A percentile compares a stretch with the other conserved stretches of the same genome.
Conservation (phyloP, 2,113 vertebrate species). For the Hypocryptadius cinnamomeus region DNA sequence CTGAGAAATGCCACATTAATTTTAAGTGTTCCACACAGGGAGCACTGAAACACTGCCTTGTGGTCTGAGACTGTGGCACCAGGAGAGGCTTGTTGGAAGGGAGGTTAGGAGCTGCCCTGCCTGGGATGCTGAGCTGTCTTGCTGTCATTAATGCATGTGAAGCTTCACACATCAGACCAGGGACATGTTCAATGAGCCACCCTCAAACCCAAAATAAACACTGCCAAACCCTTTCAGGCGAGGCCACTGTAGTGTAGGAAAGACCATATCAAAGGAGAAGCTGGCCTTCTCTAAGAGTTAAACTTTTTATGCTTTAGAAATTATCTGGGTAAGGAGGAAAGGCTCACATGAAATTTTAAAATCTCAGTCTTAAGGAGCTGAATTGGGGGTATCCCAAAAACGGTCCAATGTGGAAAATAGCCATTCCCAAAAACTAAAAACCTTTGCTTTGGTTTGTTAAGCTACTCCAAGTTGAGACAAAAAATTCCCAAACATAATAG, state of each 20-base stretch:
- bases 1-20: neutral
- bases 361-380: neutral
- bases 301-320: neutral
- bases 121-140: neutral
- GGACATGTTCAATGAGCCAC: neutral
- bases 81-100: neutral
- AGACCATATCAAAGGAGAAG: neutral
- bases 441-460: neutral
- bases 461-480: neutral
- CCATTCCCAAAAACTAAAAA: neutral
- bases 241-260: neutral
- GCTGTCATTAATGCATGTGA: neutral
- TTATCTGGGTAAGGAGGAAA: neutral
- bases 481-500: fast-evolving
- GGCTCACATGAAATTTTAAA: neutral
- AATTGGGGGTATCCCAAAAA: neutral
- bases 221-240: neutral
- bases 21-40: neutral
- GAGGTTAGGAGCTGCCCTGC: neutral
- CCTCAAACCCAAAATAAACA: neutral
- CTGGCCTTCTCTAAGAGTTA: neutral
- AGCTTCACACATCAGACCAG: neutral
- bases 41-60: neutral
- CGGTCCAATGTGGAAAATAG: fast-evolving
- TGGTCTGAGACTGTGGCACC: neutral